Base-by-base conservation (phyloP, 92 coral and sea anemone species). In the Bergia sp. region DNA sequence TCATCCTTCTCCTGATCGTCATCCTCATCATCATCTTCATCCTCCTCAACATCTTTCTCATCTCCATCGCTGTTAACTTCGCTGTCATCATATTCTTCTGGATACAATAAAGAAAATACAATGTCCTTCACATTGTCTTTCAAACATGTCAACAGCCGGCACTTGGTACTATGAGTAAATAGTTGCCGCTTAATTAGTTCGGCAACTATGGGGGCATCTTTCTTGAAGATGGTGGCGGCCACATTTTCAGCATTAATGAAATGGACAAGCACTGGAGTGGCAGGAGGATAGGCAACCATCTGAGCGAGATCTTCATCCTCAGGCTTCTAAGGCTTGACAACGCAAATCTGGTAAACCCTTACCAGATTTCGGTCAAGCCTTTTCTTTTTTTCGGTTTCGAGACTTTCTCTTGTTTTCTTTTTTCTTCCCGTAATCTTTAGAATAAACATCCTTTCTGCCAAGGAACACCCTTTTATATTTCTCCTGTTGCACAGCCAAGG, bases 51-150 rank as follows among this genome's bases (percentile, higher is more conserved):
- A n/a, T 72, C 76, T 4, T 8, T 39, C 2, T 74, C 45, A 72
- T 72, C 40, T 11, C 4, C 39, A 5, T 72, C 76, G 4, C 76
- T 1, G n/a, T 37, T 45, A 75, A 37, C 79, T 74, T 74, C 41
- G 20, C 45, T 15, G 16, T 74, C 79, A 37, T 38, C 79, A 74
- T 74, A 37, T 38, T 74, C 79, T 74, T 74, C 79, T 38, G 79
- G 79, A 74, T 74, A 38, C 41, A 75, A 39, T 75, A 75, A 75
- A 75, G 44, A 75, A 75, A 75, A 39, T 75, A 39, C 44, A 75
- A 37, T 75, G 79, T 39, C 79, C 44, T 39, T 75, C 47, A 75
- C 79, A 75, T 37, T 74, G 43, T 37, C 79, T 75, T 75, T 75
- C 49, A 75, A 75, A 39, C 44, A 75, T 21, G 50, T 75, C 79